Conservation (phyloP, 2,797 vertebrate species). For the Scyliorhinus canicula region DNA sequence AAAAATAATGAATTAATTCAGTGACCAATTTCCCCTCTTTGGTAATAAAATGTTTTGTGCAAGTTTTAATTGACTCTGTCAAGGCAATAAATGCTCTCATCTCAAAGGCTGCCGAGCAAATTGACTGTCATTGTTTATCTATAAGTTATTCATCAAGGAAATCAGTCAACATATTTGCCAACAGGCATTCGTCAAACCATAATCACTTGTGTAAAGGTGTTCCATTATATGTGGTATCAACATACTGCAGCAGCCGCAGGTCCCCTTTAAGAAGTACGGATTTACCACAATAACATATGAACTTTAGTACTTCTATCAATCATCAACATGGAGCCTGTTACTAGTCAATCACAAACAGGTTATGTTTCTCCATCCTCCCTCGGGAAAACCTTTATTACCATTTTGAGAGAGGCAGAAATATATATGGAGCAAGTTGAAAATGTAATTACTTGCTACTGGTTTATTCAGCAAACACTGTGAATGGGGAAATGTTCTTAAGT, state of each 20-base stretch:
- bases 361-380: background rate
- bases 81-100: background rate
- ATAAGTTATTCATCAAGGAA: background rate
- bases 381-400: background rate
- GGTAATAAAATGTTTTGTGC: background rate
- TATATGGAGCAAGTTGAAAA: background rate
- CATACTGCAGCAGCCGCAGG: background rate
- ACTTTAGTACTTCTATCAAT: background rate
- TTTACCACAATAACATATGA: conserved; percentile 20
- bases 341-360: background rate
- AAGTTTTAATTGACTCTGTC: background rate
- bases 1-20: background rate
- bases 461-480: background rate
- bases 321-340: background rate
- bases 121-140: background rate
- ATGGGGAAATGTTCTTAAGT: background rate
- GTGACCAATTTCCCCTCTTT: background rate
- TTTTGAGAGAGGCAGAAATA: background rate
- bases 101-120: background rate
- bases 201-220: conserved; percentile 15
- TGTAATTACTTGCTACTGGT: background rate
- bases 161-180: background rate
- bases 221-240: background rate
- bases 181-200: background rate
- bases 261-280: background rate